Conservation (phyloP, 2,888 invertebrate genomes). For the Sphecodes monilicornis region DNA sequence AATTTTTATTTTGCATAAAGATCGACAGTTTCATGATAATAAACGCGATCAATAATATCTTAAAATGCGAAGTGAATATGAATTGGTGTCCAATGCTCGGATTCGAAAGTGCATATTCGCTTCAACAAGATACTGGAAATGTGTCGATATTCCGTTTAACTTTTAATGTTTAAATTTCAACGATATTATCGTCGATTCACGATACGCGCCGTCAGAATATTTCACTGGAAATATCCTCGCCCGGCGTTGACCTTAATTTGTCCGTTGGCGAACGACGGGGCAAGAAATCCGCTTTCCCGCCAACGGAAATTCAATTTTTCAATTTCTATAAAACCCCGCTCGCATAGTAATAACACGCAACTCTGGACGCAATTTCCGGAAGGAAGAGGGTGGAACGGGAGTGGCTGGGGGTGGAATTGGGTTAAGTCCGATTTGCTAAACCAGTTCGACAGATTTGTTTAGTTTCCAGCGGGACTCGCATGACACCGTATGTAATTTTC, state of each 20-base stretch:
- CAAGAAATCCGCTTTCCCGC: constrained; percentile 40
- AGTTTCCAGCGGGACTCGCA: constrained; percentile 25
- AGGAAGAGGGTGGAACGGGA: constrained; percentile 7
- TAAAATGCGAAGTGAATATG: background rate
- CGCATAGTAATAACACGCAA: constrained; percentile 41
- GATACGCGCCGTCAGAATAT: constrained; percentile 31
- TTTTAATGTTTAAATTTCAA: constrained; percentile 39
- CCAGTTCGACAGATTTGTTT: constrained; percentile 55
- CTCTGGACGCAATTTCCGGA: constrained; percentile 47
- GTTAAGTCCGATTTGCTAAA: constrained; percentile 46
- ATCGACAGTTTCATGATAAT: background rate
- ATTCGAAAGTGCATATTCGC: background rate
- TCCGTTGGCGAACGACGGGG: constrained; percentile 6
- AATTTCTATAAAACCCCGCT: constrained; percentile 36
- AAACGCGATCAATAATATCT: background rate
- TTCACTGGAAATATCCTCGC: constrained; percentile 1
- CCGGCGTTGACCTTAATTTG: constrained; percentile 44
- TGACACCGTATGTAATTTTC: background rate
- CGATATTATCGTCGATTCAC: constrained; percentile 25
- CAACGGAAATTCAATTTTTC: constrained; percentile 38
- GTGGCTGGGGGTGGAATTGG: background rate
- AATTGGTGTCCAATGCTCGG: background rate
- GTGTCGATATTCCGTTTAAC: constrained; percentile 19
- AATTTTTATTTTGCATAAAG: background rate
- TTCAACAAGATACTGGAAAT: background rate